Base-by-base conservation (phyloP, 23 tunicate species). In the Trididemnum clinides region DNA sequence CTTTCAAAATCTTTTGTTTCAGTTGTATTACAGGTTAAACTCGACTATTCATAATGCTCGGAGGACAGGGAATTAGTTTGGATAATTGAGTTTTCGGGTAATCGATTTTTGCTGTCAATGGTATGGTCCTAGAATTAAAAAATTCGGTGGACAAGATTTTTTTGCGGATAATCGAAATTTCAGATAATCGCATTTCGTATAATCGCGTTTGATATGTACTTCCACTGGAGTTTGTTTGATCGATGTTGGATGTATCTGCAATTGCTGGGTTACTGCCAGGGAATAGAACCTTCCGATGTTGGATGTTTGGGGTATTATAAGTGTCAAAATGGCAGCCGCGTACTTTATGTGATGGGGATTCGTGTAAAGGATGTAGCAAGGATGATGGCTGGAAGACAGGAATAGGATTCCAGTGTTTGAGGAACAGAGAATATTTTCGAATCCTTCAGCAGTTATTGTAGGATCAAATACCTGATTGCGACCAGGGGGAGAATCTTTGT, bases 361-460 rank as follows among this genome's bases (percentile, higher is more conserved):
- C 82, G 1, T 88, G 86, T 30, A 69, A 78, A 20, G 91, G 86
- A 1, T 88, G 91, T 29, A 70, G 80, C 7, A 86, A 88, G 57
- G 91, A 88, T 57, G 88, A 88, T 58, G 90, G 31, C 32, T 78
- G 90, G 85, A 35, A 25, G 27, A 64, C 65, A 28, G 84, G 85
- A 0, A 33, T 33, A 2, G 81, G 81, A 15, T 5, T 71, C 28
- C 12, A 79, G 19, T 64, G n/a, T n/a, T n/a, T n/a, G n/a, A n/a
- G n/a, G n/a, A n/a, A 81, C 0, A 86, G 86, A 19, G 0, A 30
- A 51, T 29, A 25, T 25, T 88, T 86, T 38, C 70, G 85, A 0
- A 39, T 88, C 2, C 91, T 86, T 1, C 91, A 88, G 51, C 91
- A 88, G 58, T 54, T 88, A n/a, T 64, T 88, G 62, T 72, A 22